These are phyloP conservation scores for Myotis planiceps DNA, from an alignment of 2,797 vertebrate genomes.

Conservation along the genomic window DNA sequence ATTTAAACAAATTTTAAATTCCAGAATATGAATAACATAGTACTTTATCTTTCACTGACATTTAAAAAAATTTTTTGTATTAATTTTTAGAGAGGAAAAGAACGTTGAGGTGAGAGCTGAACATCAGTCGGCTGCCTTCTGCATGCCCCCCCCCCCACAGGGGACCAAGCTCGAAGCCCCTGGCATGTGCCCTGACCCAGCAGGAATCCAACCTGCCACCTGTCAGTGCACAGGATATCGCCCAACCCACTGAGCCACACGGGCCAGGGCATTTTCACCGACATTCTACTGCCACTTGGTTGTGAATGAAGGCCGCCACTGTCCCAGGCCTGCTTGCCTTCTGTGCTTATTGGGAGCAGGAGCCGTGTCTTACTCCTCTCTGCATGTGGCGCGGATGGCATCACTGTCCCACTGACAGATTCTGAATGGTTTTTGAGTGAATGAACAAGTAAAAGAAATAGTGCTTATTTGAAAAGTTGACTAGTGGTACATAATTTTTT, in stretches of 20 bases:
- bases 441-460: conserved; percentile 31
- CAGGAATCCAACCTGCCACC: neutral
- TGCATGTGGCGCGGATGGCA: neutral
- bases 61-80: neutral
- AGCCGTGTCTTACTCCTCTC: neutral
- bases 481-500: conserved; percentile 1
- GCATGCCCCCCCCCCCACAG: neutral
- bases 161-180: neutral
- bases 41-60: conserved; percentile 33
- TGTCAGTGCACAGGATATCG: no score
- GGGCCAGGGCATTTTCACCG: no score
- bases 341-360: neutral
- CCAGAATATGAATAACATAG: neutral
- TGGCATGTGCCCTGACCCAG: neutral
- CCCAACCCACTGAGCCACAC: neutral
- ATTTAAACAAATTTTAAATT: neutral
- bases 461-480: conserved; percentile 36
- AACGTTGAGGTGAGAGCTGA: neutral
- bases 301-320: conserved; percentile 22
- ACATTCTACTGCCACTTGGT: neutral
- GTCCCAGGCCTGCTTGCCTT: neutral
- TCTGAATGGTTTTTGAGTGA: conserved; percentile 26
- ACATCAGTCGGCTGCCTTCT: neutral
- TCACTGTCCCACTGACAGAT: neutral
- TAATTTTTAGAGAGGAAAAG: neutral